Base-by-base conservation (phyloP, 2,888 invertebrate genomes). In the Aleiodes testaceus region DNA sequence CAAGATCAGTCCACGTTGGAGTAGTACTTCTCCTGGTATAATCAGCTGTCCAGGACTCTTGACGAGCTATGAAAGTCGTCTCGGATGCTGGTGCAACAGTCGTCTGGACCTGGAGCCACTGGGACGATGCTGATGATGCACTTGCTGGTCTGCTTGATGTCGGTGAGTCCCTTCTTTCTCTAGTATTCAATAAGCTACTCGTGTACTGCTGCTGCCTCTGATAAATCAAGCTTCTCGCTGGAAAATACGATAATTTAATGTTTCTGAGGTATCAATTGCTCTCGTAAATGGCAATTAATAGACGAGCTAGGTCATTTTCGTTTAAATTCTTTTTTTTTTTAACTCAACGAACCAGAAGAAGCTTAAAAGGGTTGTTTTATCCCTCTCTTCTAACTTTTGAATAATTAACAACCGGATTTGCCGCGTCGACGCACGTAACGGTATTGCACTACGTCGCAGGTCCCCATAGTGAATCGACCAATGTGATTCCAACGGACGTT, bases 1-100 rank as follows among this genome's bases (percentile, higher is more conserved):
- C 84, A 1, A 85, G 70, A 30, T 85, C 85, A 1, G 85, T 84
- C 84, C 86, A 85, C 4, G 85, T 82, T 11, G 86, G 84, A 7
- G 83, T 83, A 1, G 68, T 74, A 70, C 83, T 84, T 45, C 82
- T 79, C 68, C 82, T 84, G 5, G 78, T 76, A 22, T 83, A 82
- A 47, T 71, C 68, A 4, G 76, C 55, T 20, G 74, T 78, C 84
- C 83, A 83, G n/a, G 72, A 77, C 47, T 85, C 84, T 26, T 81
- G 80, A 16, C 79, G 79, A 65, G 78, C 16, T 63, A 67, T 6
- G 74, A 79, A 77, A 68, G 78, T 16, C 66, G 74, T 45, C 74
- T 80, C 69, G 70, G 65, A 53, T 7, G 72, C 53, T 16, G 16
- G 44, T 26, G 16, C 18, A 1, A 73, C 72, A 2, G 72, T 75